Evolutionary conservation across 2,113 vertebrate species (phyloP).

Genomic region (Tiliqua scincoides): DNA sequence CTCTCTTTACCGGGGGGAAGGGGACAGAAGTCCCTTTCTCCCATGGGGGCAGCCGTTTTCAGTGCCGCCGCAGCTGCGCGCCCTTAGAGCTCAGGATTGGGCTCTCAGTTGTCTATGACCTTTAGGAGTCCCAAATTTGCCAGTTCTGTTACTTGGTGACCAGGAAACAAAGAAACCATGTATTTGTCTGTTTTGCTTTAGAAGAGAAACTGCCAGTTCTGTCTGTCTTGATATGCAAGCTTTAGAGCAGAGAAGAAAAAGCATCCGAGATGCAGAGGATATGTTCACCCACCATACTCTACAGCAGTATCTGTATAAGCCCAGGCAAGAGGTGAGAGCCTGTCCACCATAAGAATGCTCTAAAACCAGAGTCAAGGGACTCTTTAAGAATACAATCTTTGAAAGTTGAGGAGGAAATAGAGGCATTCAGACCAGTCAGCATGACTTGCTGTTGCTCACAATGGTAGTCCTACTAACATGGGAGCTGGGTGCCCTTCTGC

Average conservation of each 20-base stretch:
- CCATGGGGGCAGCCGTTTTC: too few species aligned
- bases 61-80: too few species aligned
- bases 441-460: not conserved
- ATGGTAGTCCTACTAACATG: not conserved
- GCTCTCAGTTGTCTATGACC: not conserved
- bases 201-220: slow-evolving; percentile 84
- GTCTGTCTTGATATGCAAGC: slow-evolving; percentile 93
- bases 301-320: slow-evolving; percentile 93
- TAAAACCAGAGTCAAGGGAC: not conserved
- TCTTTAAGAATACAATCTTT: not conserved
- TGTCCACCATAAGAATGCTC: not conserved
- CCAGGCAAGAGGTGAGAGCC: slow-evolving; percentile 86
- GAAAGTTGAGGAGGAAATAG: not conserved
- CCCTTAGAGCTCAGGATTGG: too few species aligned
- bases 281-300: slow-evolving; percentile 88
- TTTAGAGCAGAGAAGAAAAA: slow-evolving; percentile 81
- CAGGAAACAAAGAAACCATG: not conserved
- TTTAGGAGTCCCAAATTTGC: not conserved
- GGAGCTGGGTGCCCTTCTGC: not conserved
- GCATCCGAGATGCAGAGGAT: slow-evolving; percentile 82
- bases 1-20: too few species aligned
- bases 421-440: too few species aligned
- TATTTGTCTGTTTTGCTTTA: slow-evolving; percentile 49
- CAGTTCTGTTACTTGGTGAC: not conserved
- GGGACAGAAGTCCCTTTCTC: too few species aligned